Conservation (phyloP, 2,888 invertebrate species). For the Eristalinus aeneus region DNA sequence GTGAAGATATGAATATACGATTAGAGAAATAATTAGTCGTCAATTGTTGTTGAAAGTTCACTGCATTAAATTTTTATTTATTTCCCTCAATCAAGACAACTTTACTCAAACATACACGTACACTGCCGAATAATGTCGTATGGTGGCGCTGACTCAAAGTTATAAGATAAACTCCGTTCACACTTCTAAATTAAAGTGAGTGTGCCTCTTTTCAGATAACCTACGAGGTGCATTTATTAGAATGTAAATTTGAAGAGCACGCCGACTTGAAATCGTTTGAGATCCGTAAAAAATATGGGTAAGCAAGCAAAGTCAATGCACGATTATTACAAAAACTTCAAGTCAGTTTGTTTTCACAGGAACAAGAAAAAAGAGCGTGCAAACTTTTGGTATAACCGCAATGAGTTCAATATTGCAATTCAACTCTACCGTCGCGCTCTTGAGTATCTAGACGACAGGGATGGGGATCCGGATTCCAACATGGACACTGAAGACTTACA, state of each 20-base stretch:
- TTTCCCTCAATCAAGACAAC: not conserved
- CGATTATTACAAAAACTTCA: not conserved
- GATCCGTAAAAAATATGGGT: slow-evolving; percentile 90
- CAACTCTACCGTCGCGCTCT: slow-evolving; percentile 93
- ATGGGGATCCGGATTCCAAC: slow-evolving; percentile 84
- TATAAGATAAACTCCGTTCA: slow-evolving; percentile 72
- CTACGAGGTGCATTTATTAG: slow-evolving; percentile 88
- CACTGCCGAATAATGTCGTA: not conserved
- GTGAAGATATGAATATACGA: not conserved
- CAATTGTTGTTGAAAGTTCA: not conserved
- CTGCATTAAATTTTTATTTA: not conserved
- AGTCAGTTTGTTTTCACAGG: slow-evolving; percentile 78
- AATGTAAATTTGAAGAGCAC: slow-evolving; percentile 85
- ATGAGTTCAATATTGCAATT: slow-evolving; percentile 90
- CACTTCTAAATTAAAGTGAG: not conserved
- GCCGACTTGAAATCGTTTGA: slow-evolving; percentile 85
- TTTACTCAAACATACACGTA: not conserved
- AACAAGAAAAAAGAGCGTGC: slow-evolving; percentile 91
- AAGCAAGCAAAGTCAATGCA: slow-evolving; percentile 68
- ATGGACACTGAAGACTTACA: slow-evolving; percentile 80
- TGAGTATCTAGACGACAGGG: slow-evolving; percentile 89
- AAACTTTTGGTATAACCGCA: slow-evolving; percentile 94
- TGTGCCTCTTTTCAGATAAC: slow-evolving; percentile 74
- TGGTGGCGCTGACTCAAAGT: not conserved
- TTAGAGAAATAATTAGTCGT: not conserved